These are phyloP conservation scores for Parambassis ranga DNA, from an alignment of 2,797 vertebrate genomes.

Conservation along the genomic window DNA sequence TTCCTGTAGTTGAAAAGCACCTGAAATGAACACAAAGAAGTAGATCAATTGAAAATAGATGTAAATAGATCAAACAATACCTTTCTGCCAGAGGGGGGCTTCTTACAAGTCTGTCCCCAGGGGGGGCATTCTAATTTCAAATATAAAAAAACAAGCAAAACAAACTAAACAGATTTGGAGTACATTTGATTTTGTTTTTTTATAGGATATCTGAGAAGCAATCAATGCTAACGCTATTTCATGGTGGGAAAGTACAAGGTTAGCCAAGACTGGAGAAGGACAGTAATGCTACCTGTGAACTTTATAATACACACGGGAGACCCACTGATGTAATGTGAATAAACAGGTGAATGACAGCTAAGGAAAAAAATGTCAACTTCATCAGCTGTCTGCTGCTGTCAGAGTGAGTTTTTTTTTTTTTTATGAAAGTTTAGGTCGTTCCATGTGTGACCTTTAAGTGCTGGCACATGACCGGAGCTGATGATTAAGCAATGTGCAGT, in stretches of 20 bases:
- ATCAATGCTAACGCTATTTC: constrained; percentile 65
- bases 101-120: neutral
- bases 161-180: constrained; percentile 15
- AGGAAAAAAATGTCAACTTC: constrained; percentile 16
- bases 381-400: constrained; percentile 36
- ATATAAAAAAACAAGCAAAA: neutral
- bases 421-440: constrained; percentile 40
- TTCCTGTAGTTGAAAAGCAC: too few species aligned
- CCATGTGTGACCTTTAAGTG: constrained; percentile 36
- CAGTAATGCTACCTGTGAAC: constrained; percentile 42
- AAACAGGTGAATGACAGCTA: constrained; percentile 55
- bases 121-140: neutral
- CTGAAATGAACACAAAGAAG: neutral
- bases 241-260: constrained; percentile 33
- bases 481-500: constrained; percentile 10
- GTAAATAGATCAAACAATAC: neutral
- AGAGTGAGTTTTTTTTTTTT: neutral
- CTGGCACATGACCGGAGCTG: constrained; percentile 21
- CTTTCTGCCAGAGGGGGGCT: neutral
- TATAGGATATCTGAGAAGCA: constrained; percentile 19
- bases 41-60: neutral
- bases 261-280: constrained; percentile 33
- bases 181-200: constrained; percentile 39
- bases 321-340: constrained; percentile 55
- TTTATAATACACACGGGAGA: constrained; percentile 27